These are phyloP conservation scores for Catocala nupta DNA, from an alignment of 2,888 invertebrate species.

Conservation along the genomic window DNA sequence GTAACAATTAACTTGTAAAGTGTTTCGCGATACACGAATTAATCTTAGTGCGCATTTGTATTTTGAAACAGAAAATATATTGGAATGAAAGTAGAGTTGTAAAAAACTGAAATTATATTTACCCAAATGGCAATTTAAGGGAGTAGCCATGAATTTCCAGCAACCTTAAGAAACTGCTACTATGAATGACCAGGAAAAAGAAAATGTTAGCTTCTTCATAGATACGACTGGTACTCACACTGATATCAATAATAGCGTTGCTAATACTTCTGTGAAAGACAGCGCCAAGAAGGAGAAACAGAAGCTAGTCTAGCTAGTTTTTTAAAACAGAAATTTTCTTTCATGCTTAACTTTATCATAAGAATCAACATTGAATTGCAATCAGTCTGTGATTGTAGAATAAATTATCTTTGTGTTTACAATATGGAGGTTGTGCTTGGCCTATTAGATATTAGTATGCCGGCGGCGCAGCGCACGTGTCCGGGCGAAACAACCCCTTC, in stretches of 20 bases:
- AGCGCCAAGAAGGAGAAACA: constrained; percentile 57
- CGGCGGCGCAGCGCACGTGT: constrained; percentile 10
- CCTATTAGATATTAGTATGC: constrained; percentile 24
- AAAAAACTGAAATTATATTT: no score
- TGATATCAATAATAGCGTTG: constrained; percentile 13
- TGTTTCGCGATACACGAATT: no score
- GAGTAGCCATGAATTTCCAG: no score
- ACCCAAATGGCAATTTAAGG: no score
- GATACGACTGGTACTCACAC: constrained; percentile 56
- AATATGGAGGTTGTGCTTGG: not conserved
- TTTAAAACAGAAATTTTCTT: no score
- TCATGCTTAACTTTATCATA: not conserved
- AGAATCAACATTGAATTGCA: constrained; percentile 2
- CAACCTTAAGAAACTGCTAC: no score
- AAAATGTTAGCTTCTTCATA: constrained; percentile 51
- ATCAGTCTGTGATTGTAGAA: constrained; percentile 5
- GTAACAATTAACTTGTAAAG: no score
- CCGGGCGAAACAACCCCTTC: constrained; percentile 8
- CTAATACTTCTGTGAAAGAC: constrained; percentile 34
- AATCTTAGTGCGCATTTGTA: no score
- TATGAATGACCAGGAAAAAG: constrained; percentile 33
- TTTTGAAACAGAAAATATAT: no score
- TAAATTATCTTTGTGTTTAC: constrained; percentile 13
- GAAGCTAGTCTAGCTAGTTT: constrained; percentile 8
- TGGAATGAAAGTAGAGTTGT: no score